phyloP scores from a whole-genome alignment of 2,888 invertebrate genomes.

The Polia nebulosa region DNA sequence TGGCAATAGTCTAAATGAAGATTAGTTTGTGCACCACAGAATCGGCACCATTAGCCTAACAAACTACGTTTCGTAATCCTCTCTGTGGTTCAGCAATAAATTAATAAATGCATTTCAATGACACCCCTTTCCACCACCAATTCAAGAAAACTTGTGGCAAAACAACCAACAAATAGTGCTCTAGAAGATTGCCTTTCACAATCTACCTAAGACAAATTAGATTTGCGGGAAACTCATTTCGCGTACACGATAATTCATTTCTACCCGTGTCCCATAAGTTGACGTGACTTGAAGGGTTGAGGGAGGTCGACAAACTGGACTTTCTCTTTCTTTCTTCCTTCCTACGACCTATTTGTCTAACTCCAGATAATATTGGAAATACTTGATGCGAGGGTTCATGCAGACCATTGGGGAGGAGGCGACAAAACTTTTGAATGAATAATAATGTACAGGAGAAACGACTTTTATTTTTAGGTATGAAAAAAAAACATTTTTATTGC shows the following conservation, averaged over 20 bases:
- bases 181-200: neutral
- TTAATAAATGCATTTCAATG: constrained; percentile 4
- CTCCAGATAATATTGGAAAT: neutral
- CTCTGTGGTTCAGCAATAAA: neutral
- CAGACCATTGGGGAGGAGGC: neutral
- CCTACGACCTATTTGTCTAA: neutral
- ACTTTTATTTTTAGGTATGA: too few species aligned
- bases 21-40: too few species aligned
- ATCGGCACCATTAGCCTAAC: too few species aligned
- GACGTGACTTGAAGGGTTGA: constrained; percentile 35
- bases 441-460: too few species aligned
- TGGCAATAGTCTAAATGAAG: too few species aligned
- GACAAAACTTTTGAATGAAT: neutral
- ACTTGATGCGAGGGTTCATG: neutral
- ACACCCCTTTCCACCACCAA: neutral
- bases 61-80: too few species aligned
- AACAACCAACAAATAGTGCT: neutral
- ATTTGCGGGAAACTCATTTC: constrained; percentile 16
- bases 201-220: constrained; percentile 16
- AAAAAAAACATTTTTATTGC: too few species aligned
- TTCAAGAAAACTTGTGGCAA: neutral
- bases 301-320: constrained; percentile 14
- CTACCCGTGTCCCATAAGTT: constrained; percentile 41
- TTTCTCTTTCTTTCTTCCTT: constrained; percentile 5
- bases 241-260: constrained; percentile 39